These are phyloP conservation scores for Epizoanthus ramosus DNA, from an alignment of 92 coral and sea anemone genomes.

Conservation along the genomic window DNA sequence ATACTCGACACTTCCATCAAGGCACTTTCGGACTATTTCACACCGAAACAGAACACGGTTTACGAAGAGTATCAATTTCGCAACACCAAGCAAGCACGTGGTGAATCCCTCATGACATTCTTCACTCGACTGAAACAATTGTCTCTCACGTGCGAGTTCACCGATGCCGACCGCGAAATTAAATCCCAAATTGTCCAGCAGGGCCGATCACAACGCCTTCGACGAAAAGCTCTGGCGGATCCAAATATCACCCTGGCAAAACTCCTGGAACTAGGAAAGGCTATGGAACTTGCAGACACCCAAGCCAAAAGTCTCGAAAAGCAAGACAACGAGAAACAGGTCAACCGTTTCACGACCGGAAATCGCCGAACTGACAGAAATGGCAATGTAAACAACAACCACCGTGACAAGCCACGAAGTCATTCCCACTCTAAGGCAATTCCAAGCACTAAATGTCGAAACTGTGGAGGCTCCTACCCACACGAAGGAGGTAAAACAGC, in stretches of 20 bases:
- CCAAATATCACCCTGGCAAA: constrained; percentile 1
- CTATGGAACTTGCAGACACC: neutral
- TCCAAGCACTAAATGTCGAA: no score
- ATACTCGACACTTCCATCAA: neutral
- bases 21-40: constrained; percentile 18
- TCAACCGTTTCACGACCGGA: neutral
- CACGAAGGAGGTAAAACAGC: no score
- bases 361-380: neutral
- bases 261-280: neutral
- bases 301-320: neutral
- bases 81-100: neutral
- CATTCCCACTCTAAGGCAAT: neutral
- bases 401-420: neutral
- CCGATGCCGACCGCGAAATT: constrained; percentile 35
- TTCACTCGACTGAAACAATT: constrained; percentile 34
- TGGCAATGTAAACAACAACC: neutral
- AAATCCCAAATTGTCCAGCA: constrained; percentile 46
- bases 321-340: neutral
- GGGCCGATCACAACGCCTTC: neutral
- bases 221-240: constrained; percentile 7
- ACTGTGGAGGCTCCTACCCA: no score
- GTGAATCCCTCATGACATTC: constrained; percentile 10
- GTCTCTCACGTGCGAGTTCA: constrained; percentile 31
- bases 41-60: constrained; percentile 18
- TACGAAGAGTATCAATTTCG: constrained; percentile 24